Evolutionary conservation across 2,888 invertebrate genomes (phyloP).

Genomic region (Melangyna quadrimaculata): DNA sequence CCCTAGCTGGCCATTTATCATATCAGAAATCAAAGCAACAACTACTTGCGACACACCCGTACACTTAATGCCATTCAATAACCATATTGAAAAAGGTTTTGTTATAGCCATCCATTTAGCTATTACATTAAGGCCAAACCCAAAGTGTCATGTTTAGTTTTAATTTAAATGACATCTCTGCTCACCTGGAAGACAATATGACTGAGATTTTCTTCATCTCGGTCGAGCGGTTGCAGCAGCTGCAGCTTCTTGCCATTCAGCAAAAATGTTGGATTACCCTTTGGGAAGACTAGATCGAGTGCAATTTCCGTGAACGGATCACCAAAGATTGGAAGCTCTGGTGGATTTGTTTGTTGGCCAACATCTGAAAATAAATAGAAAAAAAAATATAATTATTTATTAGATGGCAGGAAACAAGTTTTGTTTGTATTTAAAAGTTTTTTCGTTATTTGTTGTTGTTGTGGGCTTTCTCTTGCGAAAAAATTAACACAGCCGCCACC

Average conservation of each 20-base stretch:
- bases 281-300: constrained; percentile 90
- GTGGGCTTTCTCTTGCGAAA: constrained; percentile 10
- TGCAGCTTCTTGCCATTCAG: constrained; percentile 91
- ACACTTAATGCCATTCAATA: constrained; percentile 1
- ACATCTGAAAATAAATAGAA: constrained; percentile 84
- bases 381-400: constrained; percentile 11
- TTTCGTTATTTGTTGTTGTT: too few species aligned
- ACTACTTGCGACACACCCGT: not conserved
- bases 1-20: not conserved
- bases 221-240: constrained; percentile 90
- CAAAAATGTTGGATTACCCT: constrained; percentile 89
- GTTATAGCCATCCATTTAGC: constrained; percentile 11
- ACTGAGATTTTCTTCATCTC: constrained; percentile 92
- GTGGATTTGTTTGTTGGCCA: constrained; percentile 91
- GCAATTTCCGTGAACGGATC: constrained; percentile 90
- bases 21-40: not conserved
- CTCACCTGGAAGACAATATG: constrained; percentile 94
- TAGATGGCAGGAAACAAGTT: constrained; percentile 20
- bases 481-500: constrained; percentile 13
- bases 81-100: not conserved
- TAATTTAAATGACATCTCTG: constrained; percentile 61
- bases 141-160: constrained; percentile 26
- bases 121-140: not conserved
- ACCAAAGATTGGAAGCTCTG: constrained; percentile 91
- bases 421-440: not conserved